Base-by-base conservation (phyloP, 2,797 vertebrate genomes). In the Sebastiscus tertius region DNA sequence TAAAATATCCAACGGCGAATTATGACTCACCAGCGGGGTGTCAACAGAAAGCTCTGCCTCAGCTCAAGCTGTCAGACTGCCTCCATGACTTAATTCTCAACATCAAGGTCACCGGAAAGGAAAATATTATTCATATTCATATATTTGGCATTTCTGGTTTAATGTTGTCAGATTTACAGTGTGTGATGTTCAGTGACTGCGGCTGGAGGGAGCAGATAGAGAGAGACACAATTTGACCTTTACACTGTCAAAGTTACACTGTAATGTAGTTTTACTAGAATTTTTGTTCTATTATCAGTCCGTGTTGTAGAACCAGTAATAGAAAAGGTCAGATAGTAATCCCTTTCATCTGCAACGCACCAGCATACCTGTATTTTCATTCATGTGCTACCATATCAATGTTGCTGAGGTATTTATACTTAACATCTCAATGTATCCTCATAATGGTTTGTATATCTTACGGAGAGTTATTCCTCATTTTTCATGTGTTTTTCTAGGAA, bases 1-100 rank as follows among this genome's bases (percentile, higher is more conserved):
- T 90, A 63, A 92, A 89, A 91, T 86, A 90, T 86, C 81, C 81
- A 76, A 79, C 72, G 29, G 85, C 49, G 77, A 90, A 88, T 89
- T 83, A 89, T 91, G 80, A 86, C 73, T 90, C 88, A 90, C 56
- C 84, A 85, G 79, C 18, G 60, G 82, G 84, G 84, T 64, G 85
- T 92, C 87, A 89, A 89, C 87, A 82, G 54, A 88, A 86, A 87
- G 84, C 86, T 79, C 66, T 83, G 80, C 68, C 73, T 83, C 83
- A 85, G 87, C 87, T 89, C 78, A 67, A 69, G 83, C 89, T 89
- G 90, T 89, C 89, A 87, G 78, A 55, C 64, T 61, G 63, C 60
- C 69, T 54, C 70, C 80, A 63, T 26, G 61, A 80, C 87, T 89
- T 80, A 59, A 82, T 82, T 79, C 76, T 79, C 69, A 62, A 74